A percentile compares a stretch with the other conserved stretches of the same genome.
Conservation (phyloP, 2,888 invertebrate species). For the Hyposoter didymator region DNA sequence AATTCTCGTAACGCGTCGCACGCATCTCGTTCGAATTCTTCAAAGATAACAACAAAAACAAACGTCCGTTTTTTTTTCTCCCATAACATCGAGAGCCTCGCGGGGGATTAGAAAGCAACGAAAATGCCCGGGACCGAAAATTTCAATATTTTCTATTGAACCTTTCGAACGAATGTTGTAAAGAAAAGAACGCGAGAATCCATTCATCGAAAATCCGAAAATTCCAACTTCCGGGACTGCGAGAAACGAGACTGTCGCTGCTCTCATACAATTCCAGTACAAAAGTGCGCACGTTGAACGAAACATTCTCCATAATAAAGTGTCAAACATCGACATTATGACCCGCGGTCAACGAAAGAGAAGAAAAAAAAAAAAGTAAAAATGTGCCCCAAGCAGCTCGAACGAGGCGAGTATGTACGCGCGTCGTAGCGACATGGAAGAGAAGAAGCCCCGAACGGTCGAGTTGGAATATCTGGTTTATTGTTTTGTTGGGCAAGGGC, state of each 20-base stretch:
- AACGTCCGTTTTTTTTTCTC: background rate
- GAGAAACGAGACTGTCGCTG: background rate
- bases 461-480: slow-evolving; percentile 8
- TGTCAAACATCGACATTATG: background rate
- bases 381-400: background rate
- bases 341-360: background rate
- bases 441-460: background rate
- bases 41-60: background rate
- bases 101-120: background rate
- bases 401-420: slow-evolving; percentile 5
- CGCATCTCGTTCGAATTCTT: background rate
- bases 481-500: slow-evolving; percentile 18
- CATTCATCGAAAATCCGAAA: background rate
- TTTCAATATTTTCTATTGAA: background rate
- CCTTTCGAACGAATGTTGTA: background rate
- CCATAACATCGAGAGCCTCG: background rate
- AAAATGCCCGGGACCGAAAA: background rate
- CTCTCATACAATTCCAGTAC: background rate
- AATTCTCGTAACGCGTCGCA: background rate
- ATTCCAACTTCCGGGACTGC: background rate
- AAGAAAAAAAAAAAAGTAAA: background rate
- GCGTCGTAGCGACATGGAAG: background rate
- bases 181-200: background rate
- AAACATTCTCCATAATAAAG: background rate
- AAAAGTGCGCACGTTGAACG: background rate